phyloP scores from a whole-genome alignment of 2,113 vertebrate species.

The Carassius carassius region DNA sequence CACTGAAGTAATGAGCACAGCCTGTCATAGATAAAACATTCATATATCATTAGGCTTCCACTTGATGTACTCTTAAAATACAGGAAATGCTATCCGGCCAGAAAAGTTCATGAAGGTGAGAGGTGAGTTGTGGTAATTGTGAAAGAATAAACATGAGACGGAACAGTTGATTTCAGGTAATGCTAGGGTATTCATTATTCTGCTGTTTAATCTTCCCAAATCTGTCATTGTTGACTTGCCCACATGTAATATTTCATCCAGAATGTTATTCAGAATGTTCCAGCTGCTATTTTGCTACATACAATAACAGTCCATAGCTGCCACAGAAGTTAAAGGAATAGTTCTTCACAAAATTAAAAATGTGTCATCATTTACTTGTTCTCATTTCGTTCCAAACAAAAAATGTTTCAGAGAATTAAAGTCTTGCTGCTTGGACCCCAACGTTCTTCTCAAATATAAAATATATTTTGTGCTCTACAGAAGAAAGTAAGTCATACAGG shows the following conservation, averaged over 20 bases:
- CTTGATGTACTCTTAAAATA: constrained; percentile 5
- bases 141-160: neutral
- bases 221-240: neutral
- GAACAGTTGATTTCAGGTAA: constrained; percentile 25
- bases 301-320: neutral
- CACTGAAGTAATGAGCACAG: constrained; percentile 29
- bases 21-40: constrained; percentile 29
- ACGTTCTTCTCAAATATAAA: neutral
- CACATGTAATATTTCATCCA: neutral
- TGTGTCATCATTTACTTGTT: neutral
- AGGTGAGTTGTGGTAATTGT: constrained; percentile 32
- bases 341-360: neutral
- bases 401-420: neutral
- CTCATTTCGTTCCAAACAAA: neutral
- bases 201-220: constrained; percentile 3
- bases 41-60: constrained; percentile 26
- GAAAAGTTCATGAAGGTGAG: constrained; percentile 59
- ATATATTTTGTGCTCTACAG: neutral
- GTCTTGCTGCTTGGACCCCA: neutral
- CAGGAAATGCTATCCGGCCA: neutral
- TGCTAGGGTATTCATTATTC: neutral
- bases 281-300: neutral
- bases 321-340: neutral
- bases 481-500: neutral
- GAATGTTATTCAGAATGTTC: constrained; percentile 36